Evolutionary conservation across 2,113 vertebrate species (phyloP).

Genomic region (Callionymus lyra): DNA sequence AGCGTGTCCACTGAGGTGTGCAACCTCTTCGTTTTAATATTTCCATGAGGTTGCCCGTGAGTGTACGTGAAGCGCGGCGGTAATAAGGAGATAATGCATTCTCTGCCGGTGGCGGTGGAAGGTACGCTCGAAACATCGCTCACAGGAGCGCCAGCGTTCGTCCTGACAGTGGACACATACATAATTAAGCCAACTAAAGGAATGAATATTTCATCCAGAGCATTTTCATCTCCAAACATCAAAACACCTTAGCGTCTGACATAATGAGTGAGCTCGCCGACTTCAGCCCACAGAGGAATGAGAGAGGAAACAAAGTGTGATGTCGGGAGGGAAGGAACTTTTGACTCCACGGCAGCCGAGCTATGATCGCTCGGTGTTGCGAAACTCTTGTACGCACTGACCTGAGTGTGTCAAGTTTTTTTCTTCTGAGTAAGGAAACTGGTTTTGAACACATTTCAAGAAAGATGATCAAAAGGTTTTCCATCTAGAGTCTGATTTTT

Average conservation of each 20-base stretch:
- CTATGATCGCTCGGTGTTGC: no score
- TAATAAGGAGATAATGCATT: slow-evolving; percentile 58
- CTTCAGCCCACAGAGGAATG: slow-evolving; percentile 46
- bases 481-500: no score
- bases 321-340: slow-evolving; percentile 3
- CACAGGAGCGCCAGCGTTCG: slow-evolving; percentile 41
- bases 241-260: slow-evolving; percentile 55
- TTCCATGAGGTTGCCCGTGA: slow-evolving; percentile 57
- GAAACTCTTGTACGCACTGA: no score
- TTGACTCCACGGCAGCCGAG: no score
- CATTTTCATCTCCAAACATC: slow-evolving; percentile 62
- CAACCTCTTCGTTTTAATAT: slow-evolving; percentile 56
- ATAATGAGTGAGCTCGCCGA: slow-evolving; percentile 49
- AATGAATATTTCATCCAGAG: slow-evolving; percentile 59
- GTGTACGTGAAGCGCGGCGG: slow-evolving; percentile 18
- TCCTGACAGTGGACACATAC: slow-evolving; percentile 62
- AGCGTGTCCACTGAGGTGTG: slow-evolving; percentile 56
- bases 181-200: slow-evolving; percentile 56
- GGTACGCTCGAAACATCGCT: slow-evolving; percentile 51
- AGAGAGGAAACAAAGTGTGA: slow-evolving; percentile 19
- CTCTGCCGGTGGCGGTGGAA: slow-evolving; percentile 53
- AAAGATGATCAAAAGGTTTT: no score
- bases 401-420: no score
- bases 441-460: no score
- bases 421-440: no score